Evolutionary conservation across 2,888 invertebrate genomes (phyloP).

Genomic region (Aspidiotus destructor): DNA sequence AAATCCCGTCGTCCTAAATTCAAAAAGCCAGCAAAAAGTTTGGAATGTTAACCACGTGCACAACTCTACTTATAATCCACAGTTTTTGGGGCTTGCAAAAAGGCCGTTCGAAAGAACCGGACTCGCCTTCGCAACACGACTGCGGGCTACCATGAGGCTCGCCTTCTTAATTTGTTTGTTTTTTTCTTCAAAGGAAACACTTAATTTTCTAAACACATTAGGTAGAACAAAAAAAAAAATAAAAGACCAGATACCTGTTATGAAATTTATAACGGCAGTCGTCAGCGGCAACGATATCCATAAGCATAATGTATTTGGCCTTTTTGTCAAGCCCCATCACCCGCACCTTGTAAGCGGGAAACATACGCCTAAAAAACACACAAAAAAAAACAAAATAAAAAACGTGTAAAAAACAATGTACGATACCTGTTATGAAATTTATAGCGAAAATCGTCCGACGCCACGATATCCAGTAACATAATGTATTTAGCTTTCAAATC

Average conservation of each 20-base stretch:
- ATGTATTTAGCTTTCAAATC: conserved; percentile 99
- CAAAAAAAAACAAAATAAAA: conserved; percentile 35
- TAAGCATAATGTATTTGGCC: conserved; percentile 92
- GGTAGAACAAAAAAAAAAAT: conserved; percentile 25
- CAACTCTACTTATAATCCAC: no score
- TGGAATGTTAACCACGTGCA: no score
- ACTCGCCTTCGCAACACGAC: conserved; percentile 13
- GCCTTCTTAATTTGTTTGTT: neutral
- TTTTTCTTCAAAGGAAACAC: neutral
- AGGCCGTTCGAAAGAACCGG: conserved; percentile 12
- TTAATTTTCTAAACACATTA: conserved; percentile 1
- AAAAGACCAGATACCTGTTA: conserved; percentile 59
- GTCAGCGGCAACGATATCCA: conserved; percentile 95
- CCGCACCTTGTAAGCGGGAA: conserved; percentile 94
- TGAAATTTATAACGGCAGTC: conserved; percentile 92
- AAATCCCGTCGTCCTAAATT: no score
- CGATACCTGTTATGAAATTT: conserved; percentile 89
- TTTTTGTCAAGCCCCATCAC: conserved; percentile 93
- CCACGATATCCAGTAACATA: conserved; percentile 95
- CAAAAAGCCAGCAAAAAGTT: no score
- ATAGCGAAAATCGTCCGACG: conserved; percentile 97
- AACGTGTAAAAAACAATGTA: conserved; percentile 29
- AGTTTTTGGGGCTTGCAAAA: conserved; percentile 25
- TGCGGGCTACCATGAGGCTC: neutral
- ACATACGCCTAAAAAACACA: conserved; percentile 74